Evolutionary conservation across 2,797 vertebrate species (phyloP), one percentile per base, ranked within the genome.

Genomic region (Acanthopagrus latus): DNA sequence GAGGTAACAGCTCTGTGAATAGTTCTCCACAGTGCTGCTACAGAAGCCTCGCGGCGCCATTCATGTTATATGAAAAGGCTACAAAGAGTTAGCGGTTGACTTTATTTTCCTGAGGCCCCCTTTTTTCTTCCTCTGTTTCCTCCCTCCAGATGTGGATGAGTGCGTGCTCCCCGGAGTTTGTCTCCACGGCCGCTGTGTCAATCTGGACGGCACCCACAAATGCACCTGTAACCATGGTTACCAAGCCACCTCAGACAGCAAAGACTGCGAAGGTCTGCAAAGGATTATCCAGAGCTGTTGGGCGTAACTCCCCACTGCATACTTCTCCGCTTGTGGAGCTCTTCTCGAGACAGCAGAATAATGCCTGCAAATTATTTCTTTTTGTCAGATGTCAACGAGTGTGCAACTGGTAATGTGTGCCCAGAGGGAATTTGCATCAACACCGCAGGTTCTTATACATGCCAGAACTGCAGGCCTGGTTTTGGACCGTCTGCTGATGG

Each of bases 201-300:
- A 98, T 91, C 84, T 97, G 85, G 95, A 96, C 0, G 96, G 97
- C 71, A 96, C 96, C 80, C 95, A 96, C 86, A 93, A 83, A 87
- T 97, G 97, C 74, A 95, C 82, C 77, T 98, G 97, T 93, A 93
- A 94, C 89, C 88, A 48, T 60, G 97, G 96, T 85, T 98, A 96
- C 1, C 87, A 94, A 89, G 87, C 80, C 91, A 92, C 94, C 82
- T 78, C 87, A 41, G 95, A 97, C 13, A 74, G 90, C 85, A 96
- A 95, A 88, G 93, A 90, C 80, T 98, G 97, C 84, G 93, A 94
- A 96, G 96, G 97, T 97, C 95, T 91, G 94, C 77, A 76, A 85
- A 78, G 76, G 69, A 91, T 90, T 88, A 85, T 84, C 59, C 57
- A 10, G 67, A 76, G 78, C 56, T 74, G 18, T 75, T 82, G 83